Percentiles rank a stretch among this genome's conserved stretches.
Conservation (phyloP, 2,888 invertebrate species). For the Rhyacophila evoluta region DNA sequence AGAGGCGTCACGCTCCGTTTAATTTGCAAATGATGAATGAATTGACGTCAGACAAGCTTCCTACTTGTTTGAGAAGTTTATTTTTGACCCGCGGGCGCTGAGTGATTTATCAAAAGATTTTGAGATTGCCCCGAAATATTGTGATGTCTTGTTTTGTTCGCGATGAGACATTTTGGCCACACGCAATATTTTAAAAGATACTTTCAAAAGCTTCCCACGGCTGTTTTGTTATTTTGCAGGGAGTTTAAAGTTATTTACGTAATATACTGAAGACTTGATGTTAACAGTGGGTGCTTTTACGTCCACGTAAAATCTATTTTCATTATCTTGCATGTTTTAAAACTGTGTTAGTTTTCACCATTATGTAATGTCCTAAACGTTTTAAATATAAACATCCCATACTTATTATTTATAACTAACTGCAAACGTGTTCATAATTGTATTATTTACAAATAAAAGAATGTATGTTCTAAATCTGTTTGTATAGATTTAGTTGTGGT, state of each 20-base stretch:
- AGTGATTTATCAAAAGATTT: constrained; percentile 42
- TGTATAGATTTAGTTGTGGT: no score
- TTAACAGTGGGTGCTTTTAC: background rate
- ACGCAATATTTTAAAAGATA: background rate
- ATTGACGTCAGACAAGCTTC: constrained; percentile 47
- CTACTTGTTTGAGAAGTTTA: constrained; percentile 33
- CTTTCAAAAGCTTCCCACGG: background rate
- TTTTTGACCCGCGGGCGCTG: constrained; percentile 39
- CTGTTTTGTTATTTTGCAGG: background rate
- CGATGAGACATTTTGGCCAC: background rate
- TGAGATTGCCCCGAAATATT: constrained; percentile 23
- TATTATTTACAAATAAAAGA: no score
- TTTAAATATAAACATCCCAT: no score
- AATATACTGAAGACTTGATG: background rate
- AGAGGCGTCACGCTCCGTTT: constrained; percentile 35
- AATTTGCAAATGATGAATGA: constrained; percentile 51
- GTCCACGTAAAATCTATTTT: no score
- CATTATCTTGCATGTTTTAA: no score
- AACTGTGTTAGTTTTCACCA: no score
- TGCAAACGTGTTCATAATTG: no score
- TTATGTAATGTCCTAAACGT: no score
- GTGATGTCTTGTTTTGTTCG: background rate
- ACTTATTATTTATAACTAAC: no score
- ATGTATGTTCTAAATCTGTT: no score
- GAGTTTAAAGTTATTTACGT: background rate